These are phyloP conservation scores for Papilio protenor DNA, from an alignment of 2,888 invertebrate genomes.

Conservation along the genomic window DNA sequence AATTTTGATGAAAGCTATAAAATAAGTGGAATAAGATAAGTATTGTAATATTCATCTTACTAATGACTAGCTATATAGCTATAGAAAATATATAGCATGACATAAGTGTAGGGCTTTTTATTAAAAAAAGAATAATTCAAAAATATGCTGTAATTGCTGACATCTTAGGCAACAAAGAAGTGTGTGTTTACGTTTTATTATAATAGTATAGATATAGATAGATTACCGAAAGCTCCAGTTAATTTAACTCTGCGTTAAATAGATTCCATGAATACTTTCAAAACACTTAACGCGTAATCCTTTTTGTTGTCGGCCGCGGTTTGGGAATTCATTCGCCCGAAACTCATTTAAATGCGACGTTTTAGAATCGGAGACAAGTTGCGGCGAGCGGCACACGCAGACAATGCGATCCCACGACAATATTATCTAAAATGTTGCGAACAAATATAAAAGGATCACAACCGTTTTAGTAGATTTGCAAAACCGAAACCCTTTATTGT, in stretches of 20 bases:
- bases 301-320: slow-evolving; percentile 24
- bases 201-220: too few species aligned
- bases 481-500: background rate
- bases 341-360: slow-evolving; percentile 35
- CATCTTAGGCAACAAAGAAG: too few species aligned
- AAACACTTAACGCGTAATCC: slow-evolving; percentile 29
- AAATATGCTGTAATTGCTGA: too few species aligned
- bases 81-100: too few species aligned
- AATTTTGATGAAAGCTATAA: background rate
- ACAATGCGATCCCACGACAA: slow-evolving; percentile 14
- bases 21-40: background rate
- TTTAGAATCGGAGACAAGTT: slow-evolving; percentile 29
- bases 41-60: background rate
- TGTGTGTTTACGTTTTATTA: too few species aligned
- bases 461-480: slow-evolving; percentile 22
- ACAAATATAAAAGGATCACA: slow-evolving; percentile 33
- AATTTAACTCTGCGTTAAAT: background rate
- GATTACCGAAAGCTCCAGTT: background rate
- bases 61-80: too few species aligned
- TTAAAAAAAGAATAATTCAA: too few species aligned
- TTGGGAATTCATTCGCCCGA: slow-evolving; percentile 15
- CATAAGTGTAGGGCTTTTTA: too few species aligned
- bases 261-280: slow-evolving; percentile 6
- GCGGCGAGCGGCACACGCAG: background rate
- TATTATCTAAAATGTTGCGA: slow-evolving; percentile 32